These are phyloP conservation scores for Zaprionus lachaisei DNA, from an alignment of 1,140 invertebrate species.

Conservation along the genomic window DNA sequence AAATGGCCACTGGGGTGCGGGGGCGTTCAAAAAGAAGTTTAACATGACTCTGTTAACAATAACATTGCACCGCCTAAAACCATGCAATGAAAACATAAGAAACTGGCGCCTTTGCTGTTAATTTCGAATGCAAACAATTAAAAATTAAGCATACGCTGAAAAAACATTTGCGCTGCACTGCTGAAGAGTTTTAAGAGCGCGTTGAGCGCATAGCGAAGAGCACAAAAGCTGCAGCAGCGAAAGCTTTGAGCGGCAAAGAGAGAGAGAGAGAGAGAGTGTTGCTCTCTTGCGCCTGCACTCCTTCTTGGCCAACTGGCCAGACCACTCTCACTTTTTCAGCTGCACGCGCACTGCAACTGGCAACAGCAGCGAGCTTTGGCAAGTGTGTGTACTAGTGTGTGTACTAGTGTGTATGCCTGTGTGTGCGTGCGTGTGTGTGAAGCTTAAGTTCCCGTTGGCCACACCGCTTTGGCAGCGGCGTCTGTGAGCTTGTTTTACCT, in stretches of 20 bases:
- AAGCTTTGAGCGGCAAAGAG: conserved; percentile 2
- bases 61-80: conserved; percentile 56
- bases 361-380: conserved; percentile 15
- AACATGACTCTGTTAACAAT: not conserved
- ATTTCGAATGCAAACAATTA: conserved; percentile 75
- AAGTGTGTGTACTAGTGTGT: not conserved
- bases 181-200: conserved; percentile 35
- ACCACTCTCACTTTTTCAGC: conserved; percentile 67
- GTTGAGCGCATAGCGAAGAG: conserved; percentile 6
- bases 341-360: conserved; percentile 19
- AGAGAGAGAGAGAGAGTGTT: not conserved
- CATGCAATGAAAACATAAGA: conserved; percentile 53
- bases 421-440: not conserved
- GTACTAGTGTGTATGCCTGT: not conserved
- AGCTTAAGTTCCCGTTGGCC: conserved; percentile 78
- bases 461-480: conserved; percentile 44
- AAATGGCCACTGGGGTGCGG: too few species aligned
- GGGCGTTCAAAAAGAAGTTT: too few species aligned
- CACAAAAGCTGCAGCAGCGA: conserved; percentile 34
- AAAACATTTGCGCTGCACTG: conserved; percentile 37
- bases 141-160: conserved; percentile 56
- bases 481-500: conserved; percentile 74
- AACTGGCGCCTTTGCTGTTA: conserved; percentile 43
- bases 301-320: conserved; percentile 9
- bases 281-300: conserved; percentile 14